phyloP scores from a whole-genome alignment of 2,888 invertebrate genomes.

The Emmelina monodactyla region DNA sequence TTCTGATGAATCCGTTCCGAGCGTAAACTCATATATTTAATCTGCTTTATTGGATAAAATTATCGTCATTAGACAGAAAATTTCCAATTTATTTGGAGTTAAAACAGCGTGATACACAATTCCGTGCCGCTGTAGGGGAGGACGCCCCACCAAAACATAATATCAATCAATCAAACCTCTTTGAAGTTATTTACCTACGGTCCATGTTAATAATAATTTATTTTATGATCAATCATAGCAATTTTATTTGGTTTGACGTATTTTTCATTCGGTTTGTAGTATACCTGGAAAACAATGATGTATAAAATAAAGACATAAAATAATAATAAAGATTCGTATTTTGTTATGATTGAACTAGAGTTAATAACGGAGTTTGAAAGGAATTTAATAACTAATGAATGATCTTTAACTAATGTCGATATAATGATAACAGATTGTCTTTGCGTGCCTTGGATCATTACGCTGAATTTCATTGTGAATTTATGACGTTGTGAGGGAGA shows the following conservation, averaged over 20 bases:
- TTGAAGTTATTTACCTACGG: slow-evolving; percentile 26
- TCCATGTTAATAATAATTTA: slow-evolving; percentile 24
- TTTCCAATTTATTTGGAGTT: too few relatives aligned
- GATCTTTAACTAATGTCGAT: slow-evolving; percentile 21
- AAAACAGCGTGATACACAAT: too few relatives aligned
- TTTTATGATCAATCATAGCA: slow-evolving; percentile 29
- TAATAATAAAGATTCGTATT: too few relatives aligned
- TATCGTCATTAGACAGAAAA: too few relatives aligned
- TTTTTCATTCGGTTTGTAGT: not conserved
- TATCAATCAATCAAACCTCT: slow-evolving; percentile 27
- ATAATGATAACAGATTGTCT: slow-evolving; percentile 23
- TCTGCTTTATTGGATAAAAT: too few relatives aligned
- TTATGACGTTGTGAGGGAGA: not conserved
- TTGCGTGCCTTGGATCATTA: slow-evolving; percentile 24
- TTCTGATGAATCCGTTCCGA: too few relatives aligned
- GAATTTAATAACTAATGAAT: slow-evolving; percentile 20
- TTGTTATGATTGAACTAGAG: too few relatives aligned
- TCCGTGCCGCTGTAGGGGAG: too few relatives aligned
- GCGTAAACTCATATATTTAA: too few relatives aligned
- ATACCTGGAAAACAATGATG: too few relatives aligned
- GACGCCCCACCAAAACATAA: not conserved
- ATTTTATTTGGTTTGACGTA: slow-evolving; percentile 1
- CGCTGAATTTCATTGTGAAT: not conserved
- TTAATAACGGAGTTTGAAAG: not conserved
- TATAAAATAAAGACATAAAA: too few relatives aligned